phyloP scores from a whole-genome alignment of 2,888 invertebrate genomes.

The Fragum fragum region DNA sequence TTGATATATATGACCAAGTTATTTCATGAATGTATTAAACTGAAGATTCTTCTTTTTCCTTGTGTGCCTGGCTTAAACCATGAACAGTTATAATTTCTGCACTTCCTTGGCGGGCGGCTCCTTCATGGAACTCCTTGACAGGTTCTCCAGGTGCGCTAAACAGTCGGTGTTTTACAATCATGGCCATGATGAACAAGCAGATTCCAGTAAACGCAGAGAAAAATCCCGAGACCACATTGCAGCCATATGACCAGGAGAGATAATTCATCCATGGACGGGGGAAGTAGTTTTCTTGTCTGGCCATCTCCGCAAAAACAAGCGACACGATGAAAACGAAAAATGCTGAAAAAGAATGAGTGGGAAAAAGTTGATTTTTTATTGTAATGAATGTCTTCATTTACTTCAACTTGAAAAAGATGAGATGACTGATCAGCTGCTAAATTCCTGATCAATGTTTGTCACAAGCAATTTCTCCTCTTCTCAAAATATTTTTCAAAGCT shows the following conservation, averaged over 20 bases:
- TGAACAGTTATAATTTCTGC: constrained; percentile 49
- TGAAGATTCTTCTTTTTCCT: constrained; percentile 22
- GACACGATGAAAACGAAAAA: constrained; percentile 80
- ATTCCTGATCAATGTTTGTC: too few species aligned
- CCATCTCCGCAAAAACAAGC: constrained; percentile 93
- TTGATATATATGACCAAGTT: neutral
- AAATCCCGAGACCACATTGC: constrained; percentile 92
- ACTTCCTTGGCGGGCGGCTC: constrained; percentile 40
- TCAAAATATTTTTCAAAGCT: too few species aligned
- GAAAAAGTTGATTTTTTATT: too few species aligned
- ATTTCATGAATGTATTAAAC: constrained; percentile 5
- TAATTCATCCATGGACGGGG: constrained; percentile 98
- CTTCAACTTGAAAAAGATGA: too few species aligned
- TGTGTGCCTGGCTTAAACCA: constrained; percentile 1
- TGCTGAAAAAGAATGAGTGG: constrained; percentile 73
- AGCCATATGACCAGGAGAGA: constrained; percentile 97
- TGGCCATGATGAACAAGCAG: constrained; percentile 76
- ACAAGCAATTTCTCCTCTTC: too few species aligned
- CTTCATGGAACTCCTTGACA: neutral
- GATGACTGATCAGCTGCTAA: too few species aligned
- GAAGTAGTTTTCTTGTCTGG: constrained; percentile 96
- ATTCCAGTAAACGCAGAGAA: constrained; percentile 84
- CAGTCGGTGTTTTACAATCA: constrained; percentile 70
- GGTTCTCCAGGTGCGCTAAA: constrained; percentile 28
- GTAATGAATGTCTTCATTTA: too few species aligned